A percentile compares a stretch with the other conserved stretches of the same genome.
phyloP scores from a whole-genome alignment of 2,888 invertebrate genomes.

The Heliconius hortense region DNA sequence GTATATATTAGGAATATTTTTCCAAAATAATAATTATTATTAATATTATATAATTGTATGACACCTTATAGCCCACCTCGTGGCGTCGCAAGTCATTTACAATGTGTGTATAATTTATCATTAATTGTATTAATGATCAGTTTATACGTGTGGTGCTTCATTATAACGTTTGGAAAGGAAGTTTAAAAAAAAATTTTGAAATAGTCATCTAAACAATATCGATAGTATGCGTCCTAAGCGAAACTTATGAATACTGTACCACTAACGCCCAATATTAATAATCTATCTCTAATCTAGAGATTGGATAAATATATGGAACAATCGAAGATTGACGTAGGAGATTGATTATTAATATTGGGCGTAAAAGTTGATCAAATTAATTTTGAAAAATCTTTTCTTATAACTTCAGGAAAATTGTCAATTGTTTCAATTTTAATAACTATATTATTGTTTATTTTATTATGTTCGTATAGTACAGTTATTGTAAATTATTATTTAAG shows the following conservation, averaged over 20 bases:
- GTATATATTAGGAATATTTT: constrained; percentile 28
- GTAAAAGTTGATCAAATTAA: no score
- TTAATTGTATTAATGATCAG: constrained; percentile 26
- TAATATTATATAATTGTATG: not conserved
- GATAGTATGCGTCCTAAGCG: not conserved
- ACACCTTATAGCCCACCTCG: constrained; percentile 28
- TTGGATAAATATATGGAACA: no score
- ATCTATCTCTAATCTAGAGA: no score
- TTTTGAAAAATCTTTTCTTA: no score
- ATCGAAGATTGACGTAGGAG: no score
- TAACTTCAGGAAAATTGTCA: no score
- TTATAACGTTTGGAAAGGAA: not conserved
- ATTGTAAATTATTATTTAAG: no score
- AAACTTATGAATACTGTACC: not conserved
- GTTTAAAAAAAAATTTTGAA: not conserved
- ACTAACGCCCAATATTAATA: no score
- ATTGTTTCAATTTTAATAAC: no score
- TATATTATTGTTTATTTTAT: no score
- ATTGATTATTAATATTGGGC: no score
- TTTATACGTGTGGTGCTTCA: constrained; percentile 24
- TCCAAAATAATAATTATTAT: constrained; percentile 19
- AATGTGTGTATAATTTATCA: constrained; percentile 29
- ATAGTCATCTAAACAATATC: not conserved
- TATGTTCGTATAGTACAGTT: no score
- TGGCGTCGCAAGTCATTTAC: constrained; percentile 27